Evolutionary conservation across 1,140 invertebrate genomes (phyloP).

Genomic region (Stenopsyche tienmushanensis): DNA sequence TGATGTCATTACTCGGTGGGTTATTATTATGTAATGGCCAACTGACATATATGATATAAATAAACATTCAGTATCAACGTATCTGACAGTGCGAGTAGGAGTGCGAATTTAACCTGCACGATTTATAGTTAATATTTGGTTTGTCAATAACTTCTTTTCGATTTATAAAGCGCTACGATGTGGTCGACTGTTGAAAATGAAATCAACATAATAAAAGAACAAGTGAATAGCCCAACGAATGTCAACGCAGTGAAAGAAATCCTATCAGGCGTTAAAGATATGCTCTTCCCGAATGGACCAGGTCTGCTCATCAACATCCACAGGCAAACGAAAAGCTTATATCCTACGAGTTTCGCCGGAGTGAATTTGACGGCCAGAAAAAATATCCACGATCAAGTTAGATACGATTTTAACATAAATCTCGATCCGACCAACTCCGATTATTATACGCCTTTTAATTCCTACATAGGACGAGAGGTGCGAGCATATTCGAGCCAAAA

Average conservation of each 20-base stretch:
- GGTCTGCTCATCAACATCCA: slow-evolving; percentile 32
- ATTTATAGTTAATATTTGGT: neutral
- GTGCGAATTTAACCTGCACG: neutral
- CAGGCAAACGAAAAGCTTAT: slow-evolving; percentile 28
- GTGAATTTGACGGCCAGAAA: slow-evolving; percentile 31
- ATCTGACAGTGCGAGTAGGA: neutral
- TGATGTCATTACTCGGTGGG: too few relatives aligned
- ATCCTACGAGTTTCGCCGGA: slow-evolving; percentile 32
- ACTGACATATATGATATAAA: slow-evolving; percentile 5
- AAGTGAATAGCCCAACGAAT: slow-evolving; percentile 16
- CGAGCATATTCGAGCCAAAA: slow-evolving; percentile 20
- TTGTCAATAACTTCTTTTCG: neutral
- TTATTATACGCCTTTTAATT: slow-evolving; percentile 27
- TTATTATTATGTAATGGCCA: slow-evolving; percentile 2
- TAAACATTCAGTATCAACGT: neutral
- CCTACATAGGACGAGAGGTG: slow-evolving; percentile 30
- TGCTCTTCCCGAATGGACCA: slow-evolving; percentile 12
- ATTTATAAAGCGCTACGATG: slow-evolving; percentile 13
- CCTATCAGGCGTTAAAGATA: slow-evolving; percentile 1
- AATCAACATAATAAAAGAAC: slow-evolving; percentile 8
- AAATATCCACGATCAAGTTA: slow-evolving; percentile 18
- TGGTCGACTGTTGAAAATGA: slow-evolving; percentile 29
- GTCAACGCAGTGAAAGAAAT: slow-evolving; percentile 15
- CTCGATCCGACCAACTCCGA: slow-evolving; percentile 17
- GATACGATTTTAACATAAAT: slow-evolving; percentile 30